phyloP scores from a whole-genome alignment of 2,888 invertebrate genomes.

The Caenorhabditis sp. region DNA sequence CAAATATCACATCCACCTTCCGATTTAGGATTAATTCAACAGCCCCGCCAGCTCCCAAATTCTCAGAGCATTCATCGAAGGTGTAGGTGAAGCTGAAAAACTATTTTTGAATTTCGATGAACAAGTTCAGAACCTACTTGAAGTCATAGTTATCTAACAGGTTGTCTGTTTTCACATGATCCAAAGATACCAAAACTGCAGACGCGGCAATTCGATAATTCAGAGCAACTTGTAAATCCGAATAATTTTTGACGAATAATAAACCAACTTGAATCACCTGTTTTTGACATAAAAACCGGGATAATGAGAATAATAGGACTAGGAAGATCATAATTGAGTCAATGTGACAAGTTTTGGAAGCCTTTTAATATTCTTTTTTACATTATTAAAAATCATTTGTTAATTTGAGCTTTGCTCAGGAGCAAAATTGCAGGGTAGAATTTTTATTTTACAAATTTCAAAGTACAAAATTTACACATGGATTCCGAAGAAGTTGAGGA shows the following conservation, averaged over 20 bases:
- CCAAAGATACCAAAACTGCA: constrained; percentile 49
- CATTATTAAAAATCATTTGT: too few species aligned
- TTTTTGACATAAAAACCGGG: too few species aligned
- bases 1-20: constrained; percentile 52
- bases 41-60: constrained; percentile 44
- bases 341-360: too few species aligned
- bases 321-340: too few species aligned
- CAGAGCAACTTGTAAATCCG: not conserved
- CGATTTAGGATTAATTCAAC: constrained; percentile 33
- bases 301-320: too few species aligned
- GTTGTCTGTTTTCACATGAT: constrained; percentile 40
- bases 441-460: too few species aligned
- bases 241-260: constrained; percentile 24
- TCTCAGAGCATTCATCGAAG: constrained; percentile 56
- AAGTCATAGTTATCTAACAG: constrained; percentile 40
- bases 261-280: constrained; percentile 36
- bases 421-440: too few species aligned
- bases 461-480: too few species aligned
- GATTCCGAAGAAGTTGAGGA: too few species aligned
- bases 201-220: constrained; percentile 38
- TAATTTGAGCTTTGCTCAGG: too few species aligned
- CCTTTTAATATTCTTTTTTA: too few species aligned
- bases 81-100: constrained; percentile 23
- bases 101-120: not conserved
- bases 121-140: constrained; percentile 31